Evolutionary conservation across 2,113 vertebrate genomes (phyloP).

Genomic region (Cheirogaleus medius): DNA sequence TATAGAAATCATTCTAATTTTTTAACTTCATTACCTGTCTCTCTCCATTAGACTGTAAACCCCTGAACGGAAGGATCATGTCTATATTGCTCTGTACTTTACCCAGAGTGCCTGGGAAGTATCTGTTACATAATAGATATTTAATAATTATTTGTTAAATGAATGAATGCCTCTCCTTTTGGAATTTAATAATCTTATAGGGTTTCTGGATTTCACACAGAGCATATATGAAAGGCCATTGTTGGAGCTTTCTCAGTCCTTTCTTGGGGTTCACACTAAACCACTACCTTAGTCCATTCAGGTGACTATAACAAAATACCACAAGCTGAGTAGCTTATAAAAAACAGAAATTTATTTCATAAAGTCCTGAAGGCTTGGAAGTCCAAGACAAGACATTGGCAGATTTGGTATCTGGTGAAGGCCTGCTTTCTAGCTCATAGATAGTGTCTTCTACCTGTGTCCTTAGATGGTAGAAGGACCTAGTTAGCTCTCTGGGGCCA

Average conservation of each 20-base stretch:
- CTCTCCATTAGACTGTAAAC: neutral
- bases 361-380: neutral
- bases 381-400: neutral
- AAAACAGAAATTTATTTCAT: neutral
- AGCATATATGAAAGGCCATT: neutral
- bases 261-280: neutral
- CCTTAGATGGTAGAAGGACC: neutral
- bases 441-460: neutral
- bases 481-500: neutral
- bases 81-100: neutral
- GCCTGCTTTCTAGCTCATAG: neutral
- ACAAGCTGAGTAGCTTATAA: neutral
- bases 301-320: neutral
- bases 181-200: neutral
- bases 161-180: neutral
- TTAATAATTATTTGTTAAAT: neutral
- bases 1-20: neutral
- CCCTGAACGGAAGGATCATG: neutral
- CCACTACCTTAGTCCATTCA: neutral
- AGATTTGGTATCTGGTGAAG: neutral
- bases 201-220: neutral
- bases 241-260: neutral
- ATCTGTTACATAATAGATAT: neutral
- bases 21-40: neutral
- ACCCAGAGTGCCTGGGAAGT: neutral